A percentile compares a stretch with the other conserved stretches of the same genome.
phyloP scores from a whole-genome alignment of 53 echinoderm and acorn worm genomes.

The Holothuria scabra region DNA sequence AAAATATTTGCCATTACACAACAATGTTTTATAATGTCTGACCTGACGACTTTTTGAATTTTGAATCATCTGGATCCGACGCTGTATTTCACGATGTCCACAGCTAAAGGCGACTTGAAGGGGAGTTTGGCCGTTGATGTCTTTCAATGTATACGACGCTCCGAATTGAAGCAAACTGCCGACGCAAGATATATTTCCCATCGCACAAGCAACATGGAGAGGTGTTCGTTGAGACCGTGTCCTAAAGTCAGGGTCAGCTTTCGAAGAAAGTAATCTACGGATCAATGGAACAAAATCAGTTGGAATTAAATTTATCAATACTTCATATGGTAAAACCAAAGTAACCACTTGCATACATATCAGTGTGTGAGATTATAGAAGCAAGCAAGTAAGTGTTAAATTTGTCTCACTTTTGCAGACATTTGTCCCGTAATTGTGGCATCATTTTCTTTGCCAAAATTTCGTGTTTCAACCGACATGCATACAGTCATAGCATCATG shows the following conservation, averaged over 20 bases:
- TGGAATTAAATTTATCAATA: too few relatives aligned
- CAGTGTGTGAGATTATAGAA: too few relatives aligned
- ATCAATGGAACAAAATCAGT: too few relatives aligned
- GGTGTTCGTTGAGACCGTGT: slow-evolving; percentile 76
- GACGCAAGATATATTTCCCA: slow-evolving; percentile 83
- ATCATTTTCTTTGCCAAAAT: too few relatives aligned
- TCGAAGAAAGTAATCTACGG: background rate
- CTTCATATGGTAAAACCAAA: too few relatives aligned
- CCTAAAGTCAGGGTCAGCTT: slow-evolving; percentile 53
- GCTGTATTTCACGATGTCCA: slow-evolving; percentile 80
- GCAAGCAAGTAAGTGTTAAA: too few relatives aligned
- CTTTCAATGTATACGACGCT: slow-evolving; percentile 68
- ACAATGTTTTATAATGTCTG: background rate
- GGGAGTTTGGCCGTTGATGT: slow-evolving; percentile 69
- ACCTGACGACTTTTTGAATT: slow-evolving; percentile 53
- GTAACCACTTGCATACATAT: too few relatives aligned
- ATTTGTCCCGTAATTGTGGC: too few relatives aligned
- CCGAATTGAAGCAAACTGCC: slow-evolving; percentile 76
- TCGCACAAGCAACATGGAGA: slow-evolving; percentile 86
- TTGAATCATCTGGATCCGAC: slow-evolving; percentile 64
- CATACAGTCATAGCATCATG: too few relatives aligned
- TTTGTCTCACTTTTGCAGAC: too few relatives aligned
- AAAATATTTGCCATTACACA: too few relatives aligned
- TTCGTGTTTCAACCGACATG: too few relatives aligned
- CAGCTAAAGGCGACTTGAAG: slow-evolving; percentile 73